Conservation (phyloP, 2,113 vertebrate genomes). For the Rattus norvegicus region DNA sequence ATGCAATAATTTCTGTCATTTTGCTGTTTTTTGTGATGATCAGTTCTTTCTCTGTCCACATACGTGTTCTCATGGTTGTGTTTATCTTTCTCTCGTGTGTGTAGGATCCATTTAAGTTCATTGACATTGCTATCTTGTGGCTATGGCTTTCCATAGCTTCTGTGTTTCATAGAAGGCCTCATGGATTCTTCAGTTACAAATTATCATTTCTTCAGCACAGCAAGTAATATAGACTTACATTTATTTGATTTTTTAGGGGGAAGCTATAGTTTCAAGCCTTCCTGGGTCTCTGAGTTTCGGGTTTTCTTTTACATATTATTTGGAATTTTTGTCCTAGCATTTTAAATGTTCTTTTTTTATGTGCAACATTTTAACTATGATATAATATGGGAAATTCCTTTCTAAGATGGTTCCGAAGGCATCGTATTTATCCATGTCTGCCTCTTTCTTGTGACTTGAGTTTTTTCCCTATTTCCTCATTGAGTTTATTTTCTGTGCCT, state of each 20-base stretch:
- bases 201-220: neutral
- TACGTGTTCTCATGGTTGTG: neutral
- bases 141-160: neutral
- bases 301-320: neutral
- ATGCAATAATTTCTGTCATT: neutral
- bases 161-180: neutral
- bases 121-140: neutral
- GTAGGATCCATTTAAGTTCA: neutral
- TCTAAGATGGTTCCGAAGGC: neutral
- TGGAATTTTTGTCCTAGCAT: neutral
- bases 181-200: neutral
- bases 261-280: no score
- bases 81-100: neutral
- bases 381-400: no score
- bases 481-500: neutral
- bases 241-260: neutral
- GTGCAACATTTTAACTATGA: neutral
- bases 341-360: neutral
- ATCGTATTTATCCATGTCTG: no score
- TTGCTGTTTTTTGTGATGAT: neutral
- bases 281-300: neutral
- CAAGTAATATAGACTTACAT: neutral
- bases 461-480: neutral
- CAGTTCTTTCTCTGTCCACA: no score
- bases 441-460: neutral